Evolutionary conservation across 2,797 vertebrate genomes (phyloP), one percentile per base, ranked within the genome.

Genomic region (Phalanger gymnotis): DNA sequence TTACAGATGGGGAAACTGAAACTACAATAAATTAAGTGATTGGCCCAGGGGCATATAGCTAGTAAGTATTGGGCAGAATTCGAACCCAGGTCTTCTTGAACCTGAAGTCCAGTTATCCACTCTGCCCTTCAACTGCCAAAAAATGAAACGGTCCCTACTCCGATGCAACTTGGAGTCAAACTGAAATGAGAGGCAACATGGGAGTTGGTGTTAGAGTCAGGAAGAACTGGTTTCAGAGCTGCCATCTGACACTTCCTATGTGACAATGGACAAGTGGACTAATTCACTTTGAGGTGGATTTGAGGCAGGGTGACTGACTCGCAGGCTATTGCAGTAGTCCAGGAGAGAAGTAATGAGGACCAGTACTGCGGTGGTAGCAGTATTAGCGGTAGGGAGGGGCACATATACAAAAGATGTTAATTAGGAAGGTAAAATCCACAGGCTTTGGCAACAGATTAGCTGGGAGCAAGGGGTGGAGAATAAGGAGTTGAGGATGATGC

Each of bases 391-490:
- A 0, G 34, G 61, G 14, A n/a, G 5, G 61, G 34, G 13, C 34
- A n/a, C 61, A 66, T n/a, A n/a, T n/a, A n/a, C 16, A 19, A 66
- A 14, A 66, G 61, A 34, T n/a, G 3, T 66, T 66, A 66, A 14
- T 66, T 66, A 66, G 34, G 61, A 66, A 66, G 61, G 14, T 66
- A 34, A 61, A 61, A 34, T 61, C 31, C 9, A 34, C 12, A 61
- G 58, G 31, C 12, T 14, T 66, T n/a, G 14, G 14, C 34, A 16
- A n/a, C 34, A 66, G 34, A 66, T 66, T 66, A 3, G 1, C 13
- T n/a, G 14, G 34, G 4, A 4, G 34, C 0, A n/a, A 3, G 0
- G 12, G 2, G 30, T 1, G 34, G 30, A 61, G 61, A n/a, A 16
- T 66, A 16, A 34, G 34, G 61, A 66, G 34, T n/a, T 16, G 34